These are phyloP conservation scores for Hapalemur alaotrensis DNA, from an alignment of 2,797 vertebrate genomes.

Conservation along the genomic window DNA sequence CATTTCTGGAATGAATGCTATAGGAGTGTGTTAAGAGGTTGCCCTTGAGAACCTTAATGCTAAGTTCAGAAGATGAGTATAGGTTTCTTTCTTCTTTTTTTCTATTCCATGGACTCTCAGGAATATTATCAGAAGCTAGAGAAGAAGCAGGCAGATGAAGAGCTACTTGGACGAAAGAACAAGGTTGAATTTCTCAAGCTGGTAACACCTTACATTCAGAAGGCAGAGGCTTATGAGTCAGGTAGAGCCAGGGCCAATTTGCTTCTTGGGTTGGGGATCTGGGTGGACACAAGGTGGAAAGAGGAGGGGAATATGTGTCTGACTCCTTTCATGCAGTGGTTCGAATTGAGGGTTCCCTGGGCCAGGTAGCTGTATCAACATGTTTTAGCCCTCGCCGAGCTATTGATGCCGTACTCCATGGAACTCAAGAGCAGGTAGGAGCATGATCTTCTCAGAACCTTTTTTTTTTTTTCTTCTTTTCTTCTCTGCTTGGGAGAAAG, in stretches of 20 bases:
- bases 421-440: conserved; percentile 85
- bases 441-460: neutral
- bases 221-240: conserved; percentile 91
- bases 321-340: conserved; percentile 86
- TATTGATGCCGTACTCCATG: conserved; percentile 92
- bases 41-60: neutral
- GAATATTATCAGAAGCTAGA: conserved; percentile 93
- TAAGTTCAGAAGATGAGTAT: neutral
- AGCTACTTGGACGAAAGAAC: conserved; percentile 88
- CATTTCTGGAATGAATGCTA: neutral
- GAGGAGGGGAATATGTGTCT: fast-evolving
- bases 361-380: conserved; percentile 96
- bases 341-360: conserved; percentile 95
- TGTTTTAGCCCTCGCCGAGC: conserved; percentile 96
- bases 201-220: conserved; percentile 94
- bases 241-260: conserved; percentile 82
- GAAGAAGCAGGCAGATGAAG: conserved; percentile 90
- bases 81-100: neutral
- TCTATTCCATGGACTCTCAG: conserved; percentile 77
- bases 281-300: fast-evolving
- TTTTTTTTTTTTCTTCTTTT: neutral
- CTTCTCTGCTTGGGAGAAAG: neutral
- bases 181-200: conserved; percentile 92
- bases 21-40: neutral
- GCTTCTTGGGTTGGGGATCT: neutral